These are phyloP conservation scores for Eretmocerus hayati DNA, from an alignment of 2,888 invertebrate species.

Conservation along the genomic window DNA sequence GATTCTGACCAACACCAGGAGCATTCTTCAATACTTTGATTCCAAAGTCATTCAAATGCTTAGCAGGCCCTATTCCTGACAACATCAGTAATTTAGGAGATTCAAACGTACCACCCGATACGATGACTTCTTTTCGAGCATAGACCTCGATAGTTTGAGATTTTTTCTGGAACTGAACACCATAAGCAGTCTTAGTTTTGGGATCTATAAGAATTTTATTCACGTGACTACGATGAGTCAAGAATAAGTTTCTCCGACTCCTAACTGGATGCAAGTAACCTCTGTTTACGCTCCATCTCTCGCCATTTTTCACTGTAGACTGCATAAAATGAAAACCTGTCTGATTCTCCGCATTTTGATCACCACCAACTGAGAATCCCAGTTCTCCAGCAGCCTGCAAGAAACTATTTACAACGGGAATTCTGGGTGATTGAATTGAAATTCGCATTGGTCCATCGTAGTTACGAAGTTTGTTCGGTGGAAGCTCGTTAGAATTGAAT, in stretches of 20 bases:
- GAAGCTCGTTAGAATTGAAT: neutral
- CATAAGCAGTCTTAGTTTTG: constrained; percentile 23
- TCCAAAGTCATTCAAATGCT: neutral
- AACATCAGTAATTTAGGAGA: constrained; percentile 6
- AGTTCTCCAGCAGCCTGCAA: neutral
- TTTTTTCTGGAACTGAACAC: constrained; percentile 24
- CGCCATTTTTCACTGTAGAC: constrained; percentile 42
- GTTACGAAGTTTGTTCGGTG: neutral
- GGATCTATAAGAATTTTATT: constrained; percentile 26
- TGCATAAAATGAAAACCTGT: neutral
- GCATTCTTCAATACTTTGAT: constrained; percentile 23
- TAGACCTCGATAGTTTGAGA: neutral
- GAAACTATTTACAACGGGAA: neutral
- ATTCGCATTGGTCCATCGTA: neutral
- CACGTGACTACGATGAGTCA: constrained; percentile 24
- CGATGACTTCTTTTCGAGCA: constrained; percentile 1
- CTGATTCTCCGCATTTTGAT: neutral
- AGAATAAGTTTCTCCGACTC: constrained; percentile 24
- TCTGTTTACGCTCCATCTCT: constrained; percentile 48
- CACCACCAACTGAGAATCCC: neutral
- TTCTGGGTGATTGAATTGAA: neutral
- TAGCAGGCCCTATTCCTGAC: neutral
- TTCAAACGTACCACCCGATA: neutral
- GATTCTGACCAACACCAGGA: constrained; percentile 54
- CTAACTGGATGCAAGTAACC: constrained; percentile 55